phyloP scores from a whole-genome alignment of 2,797 vertebrate genomes.

The Centropyge bicolor region DNA sequence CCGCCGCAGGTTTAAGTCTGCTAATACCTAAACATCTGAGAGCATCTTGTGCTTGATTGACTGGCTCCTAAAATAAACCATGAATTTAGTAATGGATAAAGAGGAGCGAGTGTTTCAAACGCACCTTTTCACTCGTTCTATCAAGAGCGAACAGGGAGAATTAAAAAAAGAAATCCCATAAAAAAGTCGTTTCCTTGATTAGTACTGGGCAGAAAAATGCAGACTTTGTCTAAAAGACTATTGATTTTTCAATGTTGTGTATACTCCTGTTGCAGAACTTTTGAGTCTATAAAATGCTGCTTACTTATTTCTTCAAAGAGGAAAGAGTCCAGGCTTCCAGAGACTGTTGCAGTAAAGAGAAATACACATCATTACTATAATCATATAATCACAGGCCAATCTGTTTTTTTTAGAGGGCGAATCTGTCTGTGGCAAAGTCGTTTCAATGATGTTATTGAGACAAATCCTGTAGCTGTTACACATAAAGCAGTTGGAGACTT shows the following conservation, averaged over 20 bases:
- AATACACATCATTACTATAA: slow-evolving; percentile 24
- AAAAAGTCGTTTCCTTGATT: slow-evolving; percentile 55
- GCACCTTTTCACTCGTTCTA: slow-evolving; percentile 35
- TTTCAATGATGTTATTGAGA: slow-evolving; percentile 33
- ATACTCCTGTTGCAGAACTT: slow-evolving; percentile 13
- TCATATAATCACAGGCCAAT: not conserved
- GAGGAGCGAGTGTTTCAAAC: slow-evolving; percentile 12
- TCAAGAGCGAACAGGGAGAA: slow-evolving; percentile 39
- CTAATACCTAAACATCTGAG: slow-evolving; percentile 33
- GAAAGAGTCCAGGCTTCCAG: slow-evolving; percentile 11
- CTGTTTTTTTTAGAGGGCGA: not conserved
- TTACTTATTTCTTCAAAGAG: slow-evolving; percentile 37
- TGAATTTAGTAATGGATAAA: slow-evolving; percentile 13
- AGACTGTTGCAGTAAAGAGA: slow-evolving; percentile 21
- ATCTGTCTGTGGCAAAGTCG: slow-evolving; percentile 31
- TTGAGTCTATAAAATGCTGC: slow-evolving; percentile 33
- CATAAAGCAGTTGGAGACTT: slow-evolving; percentile 24
- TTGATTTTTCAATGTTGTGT: slow-evolving; percentile 65
- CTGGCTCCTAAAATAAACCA: slow-evolving; percentile 19
- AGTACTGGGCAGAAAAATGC: slow-evolving; percentile 43
- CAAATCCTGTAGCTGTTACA: slow-evolving; percentile 28
- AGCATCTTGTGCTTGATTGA: slow-evolving; percentile 38
- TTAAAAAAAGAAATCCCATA: slow-evolving; percentile 28
- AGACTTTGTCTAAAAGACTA: slow-evolving; percentile 60
- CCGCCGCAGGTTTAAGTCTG: not conserved